Percentiles rank a stretch among this genome's conserved stretches.
Conservation (phyloP, 2,888 invertebrate species). For the Pterobdella sp. region DNA sequence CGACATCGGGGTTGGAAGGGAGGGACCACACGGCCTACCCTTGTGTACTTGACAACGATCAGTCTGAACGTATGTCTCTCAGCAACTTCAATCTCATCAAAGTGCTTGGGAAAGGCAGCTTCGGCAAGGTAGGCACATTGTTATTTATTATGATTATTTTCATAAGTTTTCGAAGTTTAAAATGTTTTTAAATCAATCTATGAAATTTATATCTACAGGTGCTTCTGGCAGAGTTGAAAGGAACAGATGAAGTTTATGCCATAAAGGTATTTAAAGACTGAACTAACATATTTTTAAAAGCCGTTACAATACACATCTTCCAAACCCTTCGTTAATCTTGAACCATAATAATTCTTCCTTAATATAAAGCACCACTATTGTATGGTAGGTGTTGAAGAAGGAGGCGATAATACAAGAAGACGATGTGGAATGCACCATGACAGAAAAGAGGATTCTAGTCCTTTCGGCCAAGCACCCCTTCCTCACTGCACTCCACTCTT, state of each 20-base stretch:
- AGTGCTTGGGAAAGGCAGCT: conserved; percentile 96
- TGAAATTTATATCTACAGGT: conserved; percentile 54
- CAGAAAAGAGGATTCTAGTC: conserved; percentile 90
- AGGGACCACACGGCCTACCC: neutral
- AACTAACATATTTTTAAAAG: too few relatives aligned
- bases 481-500: conserved; percentile 89
- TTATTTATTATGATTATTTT: neutral
- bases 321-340: too few relatives aligned
- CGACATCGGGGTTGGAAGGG: neutral
- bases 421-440: conserved; percentile 98
- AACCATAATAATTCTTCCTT: too few relatives aligned
- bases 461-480: conserved; percentile 96
- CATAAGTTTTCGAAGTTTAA: neutral
- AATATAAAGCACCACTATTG: too few relatives aligned
- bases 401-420: conserved; percentile 97
- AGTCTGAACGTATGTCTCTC: conserved; percentile 36
- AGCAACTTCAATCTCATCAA: conserved; percentile 93
- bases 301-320: too few relatives aligned
- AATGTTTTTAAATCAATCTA: neutral
- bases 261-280: conserved; percentile 54
- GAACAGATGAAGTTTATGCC: conserved; percentile 72
- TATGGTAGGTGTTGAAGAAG: conserved; percentile 81
- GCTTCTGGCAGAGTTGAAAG: conserved; percentile 89
- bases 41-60: neutral
- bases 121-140: conserved; percentile 64